These are phyloP conservation scores for Fragum whitleyi DNA, from an alignment of 2,888 invertebrate species.

Conservation along the genomic window DNA sequence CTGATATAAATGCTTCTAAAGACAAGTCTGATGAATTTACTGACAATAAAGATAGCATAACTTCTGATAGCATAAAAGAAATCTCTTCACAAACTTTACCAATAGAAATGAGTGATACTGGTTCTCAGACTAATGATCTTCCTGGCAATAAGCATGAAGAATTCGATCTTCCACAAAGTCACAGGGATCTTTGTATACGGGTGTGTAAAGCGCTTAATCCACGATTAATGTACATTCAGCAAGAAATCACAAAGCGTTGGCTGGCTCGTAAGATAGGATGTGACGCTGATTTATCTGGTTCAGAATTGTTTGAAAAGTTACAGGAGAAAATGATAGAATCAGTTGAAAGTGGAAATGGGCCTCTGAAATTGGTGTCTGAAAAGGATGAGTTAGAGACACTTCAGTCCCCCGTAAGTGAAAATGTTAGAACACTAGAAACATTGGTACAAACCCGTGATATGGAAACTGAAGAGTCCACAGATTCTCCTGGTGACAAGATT, in stretches of 20 bases:
- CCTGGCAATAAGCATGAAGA: constrained; percentile 25
- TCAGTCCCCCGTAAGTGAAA: constrained; percentile 4
- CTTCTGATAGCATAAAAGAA: background rate
- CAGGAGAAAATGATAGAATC: constrained; percentile 56
- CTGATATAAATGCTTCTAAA: background rate
- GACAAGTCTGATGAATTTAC: background rate
- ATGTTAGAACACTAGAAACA: constrained; percentile 29
- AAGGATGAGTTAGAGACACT: background rate
- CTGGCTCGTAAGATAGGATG: constrained; percentile 52
- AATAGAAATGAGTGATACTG: background rate
- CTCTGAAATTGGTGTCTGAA: constrained; percentile 21
- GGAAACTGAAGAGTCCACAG: constrained; percentile 12
- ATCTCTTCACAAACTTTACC: background rate
- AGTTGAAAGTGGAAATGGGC: constrained; percentile 40
- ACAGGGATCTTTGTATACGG: constrained; percentile 58
- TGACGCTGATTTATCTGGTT: constrained; percentile 48
- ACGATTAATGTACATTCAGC: constrained; percentile 49
- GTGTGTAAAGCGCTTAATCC: constrained; percentile 57
- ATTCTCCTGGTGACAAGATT: constrained; percentile 13
- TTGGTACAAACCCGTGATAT: constrained; percentile 22
- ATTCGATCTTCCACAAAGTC: constrained; percentile 33
- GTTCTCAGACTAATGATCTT: background rate
- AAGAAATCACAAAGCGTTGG: constrained; percentile 54
- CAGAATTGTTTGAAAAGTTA: constrained; percentile 47
- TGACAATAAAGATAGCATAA: background rate